phyloP scores from a whole-genome alignment of 2,113 vertebrate genomes.

The Bos indicus region DNA sequence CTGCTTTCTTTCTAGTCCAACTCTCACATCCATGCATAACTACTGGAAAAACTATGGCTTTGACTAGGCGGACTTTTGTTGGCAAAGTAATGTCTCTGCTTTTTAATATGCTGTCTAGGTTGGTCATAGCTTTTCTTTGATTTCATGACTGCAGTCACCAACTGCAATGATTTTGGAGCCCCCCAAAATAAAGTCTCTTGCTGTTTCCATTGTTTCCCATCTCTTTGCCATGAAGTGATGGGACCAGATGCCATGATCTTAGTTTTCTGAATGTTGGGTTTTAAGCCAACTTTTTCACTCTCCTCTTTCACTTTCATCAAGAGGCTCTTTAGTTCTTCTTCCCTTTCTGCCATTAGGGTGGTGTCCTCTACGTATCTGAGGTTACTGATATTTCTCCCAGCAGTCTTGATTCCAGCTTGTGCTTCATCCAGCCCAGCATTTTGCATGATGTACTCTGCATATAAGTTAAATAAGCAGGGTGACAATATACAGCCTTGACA shows the following conservation, averaged over 20 bases:
- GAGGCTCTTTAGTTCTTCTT: not conserved
- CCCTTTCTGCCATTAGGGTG: not conserved
- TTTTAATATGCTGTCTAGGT: not conserved
- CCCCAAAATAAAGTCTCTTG: not conserved
- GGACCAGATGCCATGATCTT: not conserved
- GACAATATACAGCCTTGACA: not conserved
- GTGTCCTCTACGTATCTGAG: not conserved
- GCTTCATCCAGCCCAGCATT: not conserved
- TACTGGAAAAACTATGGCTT: not conserved
- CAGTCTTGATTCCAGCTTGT: not conserved
- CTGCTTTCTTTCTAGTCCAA: not conserved
- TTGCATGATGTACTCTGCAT: not conserved
- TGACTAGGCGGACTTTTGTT: not conserved
- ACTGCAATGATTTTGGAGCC: not conserved
- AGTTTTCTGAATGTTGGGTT: not conserved
- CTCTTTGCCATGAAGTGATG: not conserved
- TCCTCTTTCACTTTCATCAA: not conserved
- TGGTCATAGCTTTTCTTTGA: not conserved
- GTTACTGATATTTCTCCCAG: not conserved
- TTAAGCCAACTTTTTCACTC: not conserved
- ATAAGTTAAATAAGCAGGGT: not conserved
- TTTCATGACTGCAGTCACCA: not conserved
- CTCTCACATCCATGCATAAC: not conserved
- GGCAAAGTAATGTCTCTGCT: not conserved
- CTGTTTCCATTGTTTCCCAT: not conserved